Conservation (phyloP, 2,888 invertebrate species). For the Eustalomyia histrio region DNA sequence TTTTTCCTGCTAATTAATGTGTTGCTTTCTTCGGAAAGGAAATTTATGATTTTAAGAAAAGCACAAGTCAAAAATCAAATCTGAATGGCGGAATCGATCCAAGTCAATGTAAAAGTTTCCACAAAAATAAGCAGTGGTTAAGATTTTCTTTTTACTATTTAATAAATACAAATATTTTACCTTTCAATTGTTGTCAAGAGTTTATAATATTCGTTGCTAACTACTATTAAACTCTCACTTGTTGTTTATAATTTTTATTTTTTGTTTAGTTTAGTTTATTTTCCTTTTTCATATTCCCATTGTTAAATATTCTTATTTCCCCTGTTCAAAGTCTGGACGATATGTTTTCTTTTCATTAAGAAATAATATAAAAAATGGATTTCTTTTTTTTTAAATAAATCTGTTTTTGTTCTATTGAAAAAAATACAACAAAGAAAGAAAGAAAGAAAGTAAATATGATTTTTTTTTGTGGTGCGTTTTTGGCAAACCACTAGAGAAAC, state of each 20-base stretch:
- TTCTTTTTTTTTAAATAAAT: background rate
- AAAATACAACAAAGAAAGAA: conserved; percentile 32
- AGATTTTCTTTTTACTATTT: no score
- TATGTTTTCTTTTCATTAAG: conserved; percentile 4
- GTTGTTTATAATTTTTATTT: background rate
- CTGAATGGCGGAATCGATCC: no score
- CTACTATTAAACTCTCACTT: background rate
- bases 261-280: background rate
- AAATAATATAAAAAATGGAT: conserved; percentile 15
- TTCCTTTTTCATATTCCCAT: background rate
- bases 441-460: conserved; percentile 2
- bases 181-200: no score
- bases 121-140: no score
- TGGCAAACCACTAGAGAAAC: conserved; percentile 39
- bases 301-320: background rate
- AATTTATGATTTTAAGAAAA: no score
- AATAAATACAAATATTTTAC: no score
- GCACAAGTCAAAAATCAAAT: no score
- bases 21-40: no score
- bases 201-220: no score
- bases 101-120: no score
- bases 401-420: background rate
- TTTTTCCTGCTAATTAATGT: no score
- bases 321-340: background rate
- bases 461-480: conserved; percentile 4